A percentile compares a stretch with the other conserved stretches of the same genome.
These are phyloP conservation scores for Callinectes sapidus DNA, from an alignment of 2,888 invertebrate species.

Conservation along the genomic window DNA sequence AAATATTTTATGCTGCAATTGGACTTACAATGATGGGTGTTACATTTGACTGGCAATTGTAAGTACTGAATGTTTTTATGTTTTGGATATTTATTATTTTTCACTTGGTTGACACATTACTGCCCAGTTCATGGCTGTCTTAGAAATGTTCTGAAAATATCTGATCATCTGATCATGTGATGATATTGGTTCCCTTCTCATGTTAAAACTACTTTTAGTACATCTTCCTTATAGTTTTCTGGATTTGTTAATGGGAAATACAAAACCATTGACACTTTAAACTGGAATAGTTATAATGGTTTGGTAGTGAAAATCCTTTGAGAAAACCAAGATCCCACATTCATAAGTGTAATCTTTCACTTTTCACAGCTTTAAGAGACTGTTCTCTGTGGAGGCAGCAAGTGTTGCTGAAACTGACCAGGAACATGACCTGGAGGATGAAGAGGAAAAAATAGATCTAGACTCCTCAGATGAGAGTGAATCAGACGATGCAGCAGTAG, in stretches of 20 bases:
- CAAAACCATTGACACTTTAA: neutral
- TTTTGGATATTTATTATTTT: neutral
- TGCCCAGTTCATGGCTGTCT: neutral
- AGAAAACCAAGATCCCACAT: neutral
- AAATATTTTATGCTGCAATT: neutral
- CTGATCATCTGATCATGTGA: neutral
- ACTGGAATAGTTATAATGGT: neutral
- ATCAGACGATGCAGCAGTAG: constrained; percentile 47
- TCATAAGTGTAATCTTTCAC: neutral
- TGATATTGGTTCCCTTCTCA: neutral
- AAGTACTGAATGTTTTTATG: constrained; percentile 36
- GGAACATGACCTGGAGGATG: constrained; percentile 30
- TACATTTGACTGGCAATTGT: constrained; percentile 44
- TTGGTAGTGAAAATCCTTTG: neutral
- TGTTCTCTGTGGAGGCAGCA: constrained; percentile 55
- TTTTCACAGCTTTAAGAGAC: constrained; percentile 40
- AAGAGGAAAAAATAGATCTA: constrained; percentile 14
- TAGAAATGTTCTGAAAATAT: neutral
- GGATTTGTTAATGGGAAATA: neutral
- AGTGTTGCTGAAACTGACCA: constrained; percentile 48
- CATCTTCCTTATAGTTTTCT: neutral
- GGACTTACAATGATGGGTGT: neutral
- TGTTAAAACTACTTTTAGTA: neutral
- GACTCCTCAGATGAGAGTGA: constrained; percentile 47
- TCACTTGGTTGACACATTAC: neutral